Evolutionary conservation across 1,140 invertebrate genomes (phyloP), one percentile per base, ranked within the genome.

Genomic region (Procambarus virginalis): DNA sequence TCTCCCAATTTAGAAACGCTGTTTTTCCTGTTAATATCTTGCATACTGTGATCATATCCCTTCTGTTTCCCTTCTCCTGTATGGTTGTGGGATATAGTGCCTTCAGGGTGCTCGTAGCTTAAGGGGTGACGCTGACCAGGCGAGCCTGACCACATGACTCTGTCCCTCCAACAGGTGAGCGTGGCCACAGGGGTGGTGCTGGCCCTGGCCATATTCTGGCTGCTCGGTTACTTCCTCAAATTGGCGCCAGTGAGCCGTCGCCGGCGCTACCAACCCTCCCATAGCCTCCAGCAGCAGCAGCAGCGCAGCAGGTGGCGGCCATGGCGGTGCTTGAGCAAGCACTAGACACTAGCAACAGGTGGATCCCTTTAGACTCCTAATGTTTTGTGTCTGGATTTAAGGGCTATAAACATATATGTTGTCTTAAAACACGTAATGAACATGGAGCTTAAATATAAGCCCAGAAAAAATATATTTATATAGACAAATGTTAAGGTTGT

Each of bases 191-290:
- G 51, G 3, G 49, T 81, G 51, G 17, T 81, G 1, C 6, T 81
- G 8, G 17, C 34, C 1, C 51, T 81, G 5, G 3, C n/a, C 4
- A 64, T 60, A 8, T 0, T 81, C 6, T 81, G 55, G 51, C 10
- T 49, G 8, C 22, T 22, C 1, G 51, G 55, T 34, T 60, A 60
- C 51, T 60, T 81, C 45, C 79, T 81, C 20, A 49, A n/a, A 4
- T 3, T 17, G 45, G 79, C n/a, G 55, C 79, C 79, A 20, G 10
- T 81, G 51, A 81, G n/a, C 22, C 79, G n/a, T 22, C 79, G 51
- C 55, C 79, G 22, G 20, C 79, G 22, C 78, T n/a, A 22, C 76
- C 78, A 48, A 79, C 51, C 12, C 45, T 5, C 51, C 5, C 55
- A 51, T 10, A 34, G 55, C 79, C 79, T 34, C 34, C 34, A 14